Evolutionary conservation across 2,113 vertebrate genomes (phyloP), one percentile per base, ranked within the genome.

Genomic region (Grammomys surdaster): DNA sequence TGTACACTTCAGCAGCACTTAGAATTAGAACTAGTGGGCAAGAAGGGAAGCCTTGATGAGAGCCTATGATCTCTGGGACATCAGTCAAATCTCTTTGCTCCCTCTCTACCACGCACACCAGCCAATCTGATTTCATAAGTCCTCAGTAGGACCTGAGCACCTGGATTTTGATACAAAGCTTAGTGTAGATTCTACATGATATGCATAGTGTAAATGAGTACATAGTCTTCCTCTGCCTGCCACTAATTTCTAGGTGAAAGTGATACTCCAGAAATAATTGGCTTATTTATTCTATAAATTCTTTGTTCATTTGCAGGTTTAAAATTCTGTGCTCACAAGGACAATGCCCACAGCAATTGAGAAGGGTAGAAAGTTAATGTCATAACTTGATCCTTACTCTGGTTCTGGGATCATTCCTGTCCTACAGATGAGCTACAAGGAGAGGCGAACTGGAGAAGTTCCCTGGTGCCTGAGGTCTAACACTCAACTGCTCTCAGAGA

Each of bases 141-240:
- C 72, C 33, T n/a, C 26, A 69, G 20, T 73, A 72, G 54, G 63
- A 12, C 26, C 2, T 0, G 1, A 31, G 60, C 12, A 54, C 22
- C 43, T 10, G 1, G 5, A 40, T 11, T 22, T 24, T 36, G 81
- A 60, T 69, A 40, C n/a, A 63, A 36, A 91, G 36, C n/a, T 51
- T 51, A 76, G 88, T 26, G 22, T 78, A 33, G 65, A 56, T 13
- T 5, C 46, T 72, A 72, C 14, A 46, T 7, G 2, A 63, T 65
- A 65, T 65, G 24, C 24, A 20, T 19, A 31, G 8, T 93, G 70
- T 78, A 78, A 91, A 40, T 31, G 65, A 58, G 77, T 78, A 72
- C 43, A 12, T 28, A 22, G 6, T 19, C n/a, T 2, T 2, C 26
- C 14, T 22, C 22, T 0, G 14, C 24, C 56, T 14, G n/a, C 36